Evolutionary conservation across 2,888 invertebrate species (phyloP).

Genomic region (Tolmerus cingulatus): DNA sequence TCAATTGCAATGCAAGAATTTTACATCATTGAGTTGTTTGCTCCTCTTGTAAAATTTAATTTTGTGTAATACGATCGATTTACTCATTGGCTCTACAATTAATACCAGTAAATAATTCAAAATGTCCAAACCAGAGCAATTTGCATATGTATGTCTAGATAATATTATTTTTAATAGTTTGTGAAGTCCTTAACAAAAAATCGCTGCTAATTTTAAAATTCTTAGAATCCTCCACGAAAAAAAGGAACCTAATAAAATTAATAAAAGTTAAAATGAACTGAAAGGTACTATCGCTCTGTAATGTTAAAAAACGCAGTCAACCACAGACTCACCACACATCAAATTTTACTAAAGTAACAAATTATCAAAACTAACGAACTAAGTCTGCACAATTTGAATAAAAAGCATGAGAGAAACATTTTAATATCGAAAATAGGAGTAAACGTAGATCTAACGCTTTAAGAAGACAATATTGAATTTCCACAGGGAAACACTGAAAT

Average conservation of each 20-base stretch:
- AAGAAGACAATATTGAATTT: slow-evolving; percentile 39
- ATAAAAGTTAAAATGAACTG: not conserved
- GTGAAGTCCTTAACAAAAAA: not conserved
- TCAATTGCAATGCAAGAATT: no score
- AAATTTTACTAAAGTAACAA: not conserved
- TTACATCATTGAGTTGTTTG: no score
- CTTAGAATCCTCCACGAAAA: not conserved
- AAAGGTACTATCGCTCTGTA: not conserved
- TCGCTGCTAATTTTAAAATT: not conserved
- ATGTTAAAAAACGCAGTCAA: not conserved
- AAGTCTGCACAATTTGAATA: slow-evolving; percentile 24
- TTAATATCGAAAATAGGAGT: slow-evolving; percentile 2
- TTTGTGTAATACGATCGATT: no score
- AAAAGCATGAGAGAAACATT: not conserved
- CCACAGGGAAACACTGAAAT: slow-evolving; percentile 30
- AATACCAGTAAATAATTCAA: no score
- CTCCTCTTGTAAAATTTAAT: no score
- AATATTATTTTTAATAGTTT: not conserved
- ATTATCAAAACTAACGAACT: slow-evolving; percentile 8
- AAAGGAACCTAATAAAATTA: not conserved
- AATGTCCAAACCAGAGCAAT: not conserved
- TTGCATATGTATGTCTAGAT: not conserved
- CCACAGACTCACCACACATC: not conserved
- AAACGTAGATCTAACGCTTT: slow-evolving; percentile 36
- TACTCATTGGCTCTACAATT: no score